Conservation (phyloP, 1,140 invertebrate species). For the Diorhabda carinulata region DNA sequence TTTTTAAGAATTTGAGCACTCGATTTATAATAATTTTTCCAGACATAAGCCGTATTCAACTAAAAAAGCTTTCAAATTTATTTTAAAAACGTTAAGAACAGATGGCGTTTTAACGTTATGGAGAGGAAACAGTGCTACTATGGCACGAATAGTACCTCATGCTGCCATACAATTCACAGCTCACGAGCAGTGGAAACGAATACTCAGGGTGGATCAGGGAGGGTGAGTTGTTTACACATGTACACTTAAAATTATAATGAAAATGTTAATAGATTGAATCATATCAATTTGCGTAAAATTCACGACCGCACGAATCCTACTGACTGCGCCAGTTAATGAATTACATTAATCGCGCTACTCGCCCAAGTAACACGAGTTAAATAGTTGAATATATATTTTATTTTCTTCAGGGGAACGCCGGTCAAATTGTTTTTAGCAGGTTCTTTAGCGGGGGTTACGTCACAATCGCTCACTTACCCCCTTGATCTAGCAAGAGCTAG, state of each 20-base stretch:
- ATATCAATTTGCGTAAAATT: no score
- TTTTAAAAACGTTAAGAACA: conserved; percentile 63
- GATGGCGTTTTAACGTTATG: conserved; percentile 84
- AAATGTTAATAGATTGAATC: no score
- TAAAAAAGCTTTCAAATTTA: conserved; percentile 71
- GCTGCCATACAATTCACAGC: conserved; percentile 95
- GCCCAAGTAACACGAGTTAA: no score
- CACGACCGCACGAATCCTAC: no score
- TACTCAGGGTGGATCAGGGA: conserved; percentile 64
- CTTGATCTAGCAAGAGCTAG: conserved; percentile 94
- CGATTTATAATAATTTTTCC: conserved; percentile 18
- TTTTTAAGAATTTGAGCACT: no score
- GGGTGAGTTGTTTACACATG: conserved; percentile 51
- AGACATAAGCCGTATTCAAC: conserved; percentile 75
- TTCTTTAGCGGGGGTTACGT: conserved; percentile 89
- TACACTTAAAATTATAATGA: background rate
- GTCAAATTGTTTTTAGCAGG: conserved; percentile 76
- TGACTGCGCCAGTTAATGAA: no score
- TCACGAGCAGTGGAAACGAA: conserved; percentile 92
- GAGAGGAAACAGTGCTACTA: conserved; percentile 96
- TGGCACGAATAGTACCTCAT: conserved; percentile 95
- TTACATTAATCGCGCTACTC: no score
- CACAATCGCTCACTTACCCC: conserved; percentile 91
- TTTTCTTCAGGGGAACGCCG: conserved; percentile 31
- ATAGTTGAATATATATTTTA: no score